Evolutionary conservation across 2,888 invertebrate genomes (phyloP), one percentile per base, ranked within the genome.

Genomic region (Bedellia somnulentella): DNA sequence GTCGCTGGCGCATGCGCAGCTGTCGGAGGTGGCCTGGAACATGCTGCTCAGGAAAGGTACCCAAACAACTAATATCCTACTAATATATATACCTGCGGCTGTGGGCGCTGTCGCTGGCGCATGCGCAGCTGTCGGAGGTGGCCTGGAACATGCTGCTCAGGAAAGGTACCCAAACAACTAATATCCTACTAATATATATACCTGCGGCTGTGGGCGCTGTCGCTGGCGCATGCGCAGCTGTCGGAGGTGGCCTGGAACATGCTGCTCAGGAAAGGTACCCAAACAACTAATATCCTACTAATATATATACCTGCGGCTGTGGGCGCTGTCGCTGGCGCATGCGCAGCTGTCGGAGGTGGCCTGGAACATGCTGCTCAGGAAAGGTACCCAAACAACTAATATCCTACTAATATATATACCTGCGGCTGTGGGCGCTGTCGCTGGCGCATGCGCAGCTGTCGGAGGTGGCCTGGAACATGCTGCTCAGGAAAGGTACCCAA

Each of bases 121-220:
- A 99, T 80, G 94, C 97, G 36, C 96, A 90, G 68, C 79, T 90
- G 29, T 89, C 90, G 1, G 90, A 90, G 71, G 98, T 98, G 31
- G 80, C 99, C 45, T 98, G 93, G 93, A 85, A 80, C 52, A 93
- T 93, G 98, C 89, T 99, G 37, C 80, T 99, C 51, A 56, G 81
- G 40, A 82, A 82, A 55, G 94, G 89, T 44, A 67, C 10, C 3
- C 2, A 13, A 13, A 2, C 18, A 18, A 18, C 5, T 6, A 9
- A 18, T 18, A 18, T 9, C 5, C 18, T 9, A 5, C 5, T 9
- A 18, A 5, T 6, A n/a, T n/a, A n/a, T n/a, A n/a, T n/a, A n/a
- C n/a, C n/a, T n/a, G n/a, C n/a, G n/a, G n/a, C n/a, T 99, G 45
- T 99, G 99, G 99, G 98, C 99, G 43, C 80, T 99, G 37, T 97